Percentiles rank a stretch among this genome's conserved stretches.
Evolutionary conservation across 2,113 vertebrate genomes (phyloP).

Genomic region (Charina bottae): DNA sequence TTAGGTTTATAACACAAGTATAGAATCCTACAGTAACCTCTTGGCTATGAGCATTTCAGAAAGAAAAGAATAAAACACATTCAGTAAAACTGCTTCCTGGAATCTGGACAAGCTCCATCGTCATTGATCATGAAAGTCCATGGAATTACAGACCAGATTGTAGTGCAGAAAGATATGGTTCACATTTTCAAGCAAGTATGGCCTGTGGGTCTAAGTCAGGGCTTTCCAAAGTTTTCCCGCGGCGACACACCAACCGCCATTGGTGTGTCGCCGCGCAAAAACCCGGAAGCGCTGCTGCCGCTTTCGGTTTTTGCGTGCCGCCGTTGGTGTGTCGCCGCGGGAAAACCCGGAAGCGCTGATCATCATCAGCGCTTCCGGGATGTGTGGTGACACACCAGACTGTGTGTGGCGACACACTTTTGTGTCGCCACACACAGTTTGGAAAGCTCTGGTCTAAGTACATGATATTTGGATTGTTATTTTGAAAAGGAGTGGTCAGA

Average conservation of each 20-base stretch:
- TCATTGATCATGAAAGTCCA: constrained; percentile 9
- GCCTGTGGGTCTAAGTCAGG: not conserved
- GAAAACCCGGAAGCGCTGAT: too few species aligned
- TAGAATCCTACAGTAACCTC: not conserved
- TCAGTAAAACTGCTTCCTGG: not conserved
- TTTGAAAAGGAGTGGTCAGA: constrained; percentile 5
- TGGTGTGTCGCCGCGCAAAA: too few species aligned
- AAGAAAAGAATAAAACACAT: not conserved
- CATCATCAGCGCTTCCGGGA: too few species aligned
- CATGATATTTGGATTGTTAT: not conserved
- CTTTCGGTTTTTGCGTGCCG: too few species aligned
- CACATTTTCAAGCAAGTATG: constrained; percentile 1
- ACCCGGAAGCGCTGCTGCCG: too few species aligned
- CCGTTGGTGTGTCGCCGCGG: too few species aligned
- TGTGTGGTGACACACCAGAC: too few species aligned
- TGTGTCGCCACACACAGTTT: too few species aligned
- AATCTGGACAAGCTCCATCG: constrained; percentile 9
- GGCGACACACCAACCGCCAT: too few species aligned
- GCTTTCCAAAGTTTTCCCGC: too few species aligned
- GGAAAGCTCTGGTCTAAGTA: too few species aligned
- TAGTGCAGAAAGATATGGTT: not conserved
- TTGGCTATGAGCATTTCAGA: constrained; percentile 6
- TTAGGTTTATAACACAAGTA: not conserved
- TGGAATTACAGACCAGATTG: constrained; percentile 10
- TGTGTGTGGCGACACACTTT: too few species aligned